Conservation (phyloP, 2,113 vertebrate genomes). For the Podarcis raffonei region DNA sequence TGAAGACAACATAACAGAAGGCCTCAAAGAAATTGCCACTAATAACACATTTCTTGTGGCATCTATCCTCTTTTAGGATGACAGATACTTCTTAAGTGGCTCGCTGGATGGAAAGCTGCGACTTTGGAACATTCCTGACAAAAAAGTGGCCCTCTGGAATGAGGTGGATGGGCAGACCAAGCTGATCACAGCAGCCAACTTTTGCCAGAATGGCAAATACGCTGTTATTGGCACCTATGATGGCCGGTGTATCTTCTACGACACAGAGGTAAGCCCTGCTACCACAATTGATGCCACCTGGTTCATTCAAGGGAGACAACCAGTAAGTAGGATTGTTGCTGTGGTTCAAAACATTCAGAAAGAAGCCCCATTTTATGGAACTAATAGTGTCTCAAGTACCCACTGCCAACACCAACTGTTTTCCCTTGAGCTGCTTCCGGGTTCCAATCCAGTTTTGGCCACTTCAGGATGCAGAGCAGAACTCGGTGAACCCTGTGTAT, state of each 20-base stretch:
- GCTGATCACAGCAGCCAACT: constrained; percentile 98
- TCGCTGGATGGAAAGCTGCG: constrained; percentile 96
- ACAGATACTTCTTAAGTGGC: constrained; percentile 96
- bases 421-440: neutral
- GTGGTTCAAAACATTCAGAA: neutral
- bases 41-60: neutral
- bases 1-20: neutral
- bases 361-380: neutral
- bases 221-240: constrained; percentile 98
- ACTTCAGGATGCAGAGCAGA: neutral
- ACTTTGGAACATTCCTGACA: constrained; percentile 99
- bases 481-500: too few species aligned
- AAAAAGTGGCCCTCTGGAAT: constrained; percentile 98
- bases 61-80: constrained; percentile 79
- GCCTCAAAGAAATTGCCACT: neutral
- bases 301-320: neutral
- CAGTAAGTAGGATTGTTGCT: too few species aligned
- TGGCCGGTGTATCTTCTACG: constrained; percentile 98
- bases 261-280: constrained; percentile 87
- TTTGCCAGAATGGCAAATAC: constrained; percentile 98
- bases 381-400: too few species aligned
- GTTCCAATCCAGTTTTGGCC: neutral
- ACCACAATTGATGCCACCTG: too few species aligned
- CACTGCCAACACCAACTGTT: neutral
- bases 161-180: constrained; percentile 98